Evolutionary conservation across 2,888 invertebrate genomes (phyloP).

Genomic region (Matsumyia berberina): DNA sequence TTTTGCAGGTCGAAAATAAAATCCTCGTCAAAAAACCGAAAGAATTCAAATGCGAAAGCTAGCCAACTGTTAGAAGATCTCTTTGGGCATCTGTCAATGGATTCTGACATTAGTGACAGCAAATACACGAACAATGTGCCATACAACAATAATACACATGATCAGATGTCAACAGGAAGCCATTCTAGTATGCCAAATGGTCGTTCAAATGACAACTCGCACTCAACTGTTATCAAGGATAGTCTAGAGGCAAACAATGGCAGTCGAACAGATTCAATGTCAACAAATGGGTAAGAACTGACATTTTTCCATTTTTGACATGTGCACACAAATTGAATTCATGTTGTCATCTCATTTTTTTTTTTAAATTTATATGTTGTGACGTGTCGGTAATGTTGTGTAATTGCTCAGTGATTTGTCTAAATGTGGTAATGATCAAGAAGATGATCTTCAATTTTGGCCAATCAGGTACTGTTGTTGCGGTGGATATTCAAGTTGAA

Average conservation of each 20-base stretch:
- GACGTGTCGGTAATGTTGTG: constrained; percentile 47
- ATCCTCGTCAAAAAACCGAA: constrained; percentile 82
- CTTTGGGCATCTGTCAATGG: constrained; percentile 83
- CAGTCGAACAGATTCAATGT: constrained; percentile 81
- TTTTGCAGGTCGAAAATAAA: constrained; percentile 82
- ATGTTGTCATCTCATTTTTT: constrained; percentile 64
- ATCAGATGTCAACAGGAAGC: constrained; percentile 78
- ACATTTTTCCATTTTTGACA: background rate
- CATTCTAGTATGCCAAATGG: constrained; percentile 79
- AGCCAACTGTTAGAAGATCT: constrained; percentile 83
- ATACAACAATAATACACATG: constrained; percentile 74
- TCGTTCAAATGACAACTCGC: constrained; percentile 79
- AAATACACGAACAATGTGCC: constrained; percentile 83
- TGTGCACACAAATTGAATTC: constrained; percentile 49
- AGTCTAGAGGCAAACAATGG: constrained; percentile 82
- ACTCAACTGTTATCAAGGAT: constrained; percentile 73
- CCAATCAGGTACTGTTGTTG: constrained; percentile 82
- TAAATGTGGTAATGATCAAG: constrained; percentile 79
- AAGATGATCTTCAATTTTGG: constrained; percentile 83
- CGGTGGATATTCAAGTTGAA: constrained; percentile 66
- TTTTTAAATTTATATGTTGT: constrained; percentile 54
- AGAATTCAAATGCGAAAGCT: constrained; percentile 81
- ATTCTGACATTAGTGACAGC: constrained; percentile 81
- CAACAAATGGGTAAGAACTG: constrained; percentile 81
- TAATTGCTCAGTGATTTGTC: constrained; percentile 77